Evolutionary conservation across 2,888 invertebrate species (phyloP), one percentile per base, ranked within the genome.

Genomic region (Opisthograptis luteolata): DNA sequence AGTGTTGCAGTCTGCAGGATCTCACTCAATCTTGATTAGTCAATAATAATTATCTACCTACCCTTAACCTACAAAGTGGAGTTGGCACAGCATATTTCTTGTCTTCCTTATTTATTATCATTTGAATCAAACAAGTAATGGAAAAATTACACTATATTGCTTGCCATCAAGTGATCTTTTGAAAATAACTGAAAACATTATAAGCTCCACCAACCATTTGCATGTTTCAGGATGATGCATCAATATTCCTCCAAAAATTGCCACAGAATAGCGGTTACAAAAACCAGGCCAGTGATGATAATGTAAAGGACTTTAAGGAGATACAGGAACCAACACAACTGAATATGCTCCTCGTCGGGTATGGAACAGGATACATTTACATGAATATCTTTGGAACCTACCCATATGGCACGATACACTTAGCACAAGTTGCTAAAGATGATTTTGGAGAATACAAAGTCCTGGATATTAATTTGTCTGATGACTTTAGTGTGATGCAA

Each of bases 331-430:
- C 93, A 62, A 91, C 76, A 43, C 92, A 92, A 58, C 86, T 97
- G 8, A 96, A 95, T 76, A 92, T 96, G 72, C 81, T 97, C n/a
- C 79, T 97, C 60, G 92, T 97, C 41, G 97, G 97, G 7, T 94
- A 96, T 71, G 92, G 93, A 41, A 92, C 93, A 58, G 96, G 97
- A 0, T 92, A 93, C 61, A 91, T 95, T 34, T 92, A 93, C 76
- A 90, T 98, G 70, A 94, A 95, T 72, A 94, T 97, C 2, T 96
- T 96, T 82, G 98, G 98, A 9, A 93, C 96, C 69, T 95, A 97
- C 70, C 94, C 95, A 14, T 95, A 96, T 76, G 96, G 96, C 2
- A 92, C 92, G 5, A 91, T 97, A 50, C 87, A 93, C 66, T 73
- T 94, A 17, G 84, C 91, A 2, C 84, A 93, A 59, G 81, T 94